These are phyloP conservation scores for Sphenodon punctatus DNA, from an alignment of 2,797 vertebrate species.

Conservation along the genomic window DNA sequence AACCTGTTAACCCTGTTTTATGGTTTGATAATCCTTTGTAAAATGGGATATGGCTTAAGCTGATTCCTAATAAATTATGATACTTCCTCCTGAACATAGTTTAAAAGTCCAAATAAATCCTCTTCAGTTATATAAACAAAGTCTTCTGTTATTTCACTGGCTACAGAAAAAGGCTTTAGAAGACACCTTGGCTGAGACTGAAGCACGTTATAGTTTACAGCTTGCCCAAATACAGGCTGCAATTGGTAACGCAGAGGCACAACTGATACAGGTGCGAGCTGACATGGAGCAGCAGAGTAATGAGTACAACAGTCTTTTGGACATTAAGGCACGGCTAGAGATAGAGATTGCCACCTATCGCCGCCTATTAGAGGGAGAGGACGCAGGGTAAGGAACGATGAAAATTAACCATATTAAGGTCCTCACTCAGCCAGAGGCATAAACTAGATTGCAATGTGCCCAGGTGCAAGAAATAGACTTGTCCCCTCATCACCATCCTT, in stretches of 20 bases:
- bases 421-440: too few species aligned
- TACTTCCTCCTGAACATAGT: too few species aligned
- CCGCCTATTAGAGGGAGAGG: conserved; percentile 77
- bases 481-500: too few species aligned
- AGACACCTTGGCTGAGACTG: conserved; percentile 59
- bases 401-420: too few species aligned
- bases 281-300: conserved; percentile 60
- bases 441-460: too few species aligned
- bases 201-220: conserved; percentile 58
- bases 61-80: too few species aligned
- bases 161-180: conserved; percentile 64
- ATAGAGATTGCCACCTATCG: conserved; percentile 75
- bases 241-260: conserved; percentile 51
- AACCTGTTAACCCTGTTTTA: too few species aligned
- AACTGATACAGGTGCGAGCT: conserved; percentile 64
- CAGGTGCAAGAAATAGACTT: too few species aligned
- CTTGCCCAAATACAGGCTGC: conserved; percentile 61
- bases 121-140: neutral
- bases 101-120: neutral
- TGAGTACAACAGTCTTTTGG: conserved; percentile 64
- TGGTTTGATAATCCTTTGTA: too few species aligned
- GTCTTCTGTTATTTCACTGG: neutral
- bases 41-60: too few species aligned
- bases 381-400: conserved; percentile 55
- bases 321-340: conserved; percentile 74